Base-by-base conservation (phyloP, 2,888 invertebrate genomes). In the Pegoplata infirma region DNA sequence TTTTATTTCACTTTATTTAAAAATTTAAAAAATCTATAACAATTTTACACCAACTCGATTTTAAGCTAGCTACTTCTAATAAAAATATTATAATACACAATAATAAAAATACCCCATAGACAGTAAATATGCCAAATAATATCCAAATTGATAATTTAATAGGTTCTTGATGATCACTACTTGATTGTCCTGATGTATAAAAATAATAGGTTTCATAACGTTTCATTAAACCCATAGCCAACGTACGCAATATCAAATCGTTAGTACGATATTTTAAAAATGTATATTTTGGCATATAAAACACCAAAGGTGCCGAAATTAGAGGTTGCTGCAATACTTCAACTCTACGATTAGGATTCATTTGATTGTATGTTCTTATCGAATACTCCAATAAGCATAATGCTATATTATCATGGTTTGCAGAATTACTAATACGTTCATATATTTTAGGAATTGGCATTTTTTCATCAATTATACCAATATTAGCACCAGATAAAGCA, bases 231-330 rank as follows among this genome's bases (percentile, higher is more conserved):
- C 88, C 88, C 4, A 84, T 67, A 0, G 85, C 81, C 82, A 86
- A 84, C 64, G 87, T 84, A 10, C 76, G 72, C 23, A 86, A 55
- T 5, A 88, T 73, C 8, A 86, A 75, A 0, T 75, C 73, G 40
- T 86, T 82, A 5, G 86, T 40, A 10, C 78, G 79, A 0, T 79
- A 76, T 40, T 82, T 75, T 0, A 88, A 58, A 49, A 85, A 88
- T 2, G 85, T 86, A 23, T 88, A 83, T 3, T 80, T 82, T 0
- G 84, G 85, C 85, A 88, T 85, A 61, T 85, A 88, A 59, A 88
- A 63, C 0, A 87, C 84, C 2, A 88, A 28, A 0, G 85, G 87
- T 0, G 84, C 81, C 0, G 82, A 85, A 1, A 86, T 8, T 12
- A 88, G 32, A 0, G 82, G 76, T 28, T 82, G 58, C 0, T 82